phyloP scores from a whole-genome alignment of 2,113 vertebrate species.

The Kryptolebias marmoratus region DNA sequence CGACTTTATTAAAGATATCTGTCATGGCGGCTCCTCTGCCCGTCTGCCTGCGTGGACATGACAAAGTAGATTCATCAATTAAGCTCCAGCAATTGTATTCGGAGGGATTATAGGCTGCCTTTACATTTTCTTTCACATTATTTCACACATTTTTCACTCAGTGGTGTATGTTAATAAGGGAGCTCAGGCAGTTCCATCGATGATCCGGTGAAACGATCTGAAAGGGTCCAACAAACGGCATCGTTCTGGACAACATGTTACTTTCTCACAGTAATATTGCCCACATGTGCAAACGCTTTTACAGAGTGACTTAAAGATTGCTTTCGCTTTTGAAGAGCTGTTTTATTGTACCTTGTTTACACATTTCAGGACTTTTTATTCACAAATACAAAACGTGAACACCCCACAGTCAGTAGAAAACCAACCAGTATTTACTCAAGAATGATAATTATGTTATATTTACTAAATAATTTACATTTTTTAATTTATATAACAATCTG shows the following conservation, averaged over 20 bases:
- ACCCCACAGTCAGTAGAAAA: no score
- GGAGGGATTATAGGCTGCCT: constrained; percentile 57
- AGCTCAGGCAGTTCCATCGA: constrained; percentile 11
- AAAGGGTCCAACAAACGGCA: neutral
- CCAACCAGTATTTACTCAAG: no score
- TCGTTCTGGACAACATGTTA: neutral
- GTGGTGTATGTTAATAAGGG: constrained; percentile 52
- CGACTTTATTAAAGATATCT: constrained; percentile 80
- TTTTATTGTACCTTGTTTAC: neutral
- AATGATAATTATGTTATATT: no score
- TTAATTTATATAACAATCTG: no score
- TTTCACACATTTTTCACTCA: constrained; percentile 67
- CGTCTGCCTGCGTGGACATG: constrained; percentile 61
- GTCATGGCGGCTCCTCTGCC: constrained; percentile 64
- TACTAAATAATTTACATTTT: no score
- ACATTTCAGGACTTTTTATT: no score
- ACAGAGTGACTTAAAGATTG: neutral
- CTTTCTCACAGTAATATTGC: neutral
- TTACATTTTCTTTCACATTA: constrained; percentile 68
- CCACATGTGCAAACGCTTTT: neutral
- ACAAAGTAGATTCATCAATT: constrained; percentile 75
- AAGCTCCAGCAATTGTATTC: constrained; percentile 58
- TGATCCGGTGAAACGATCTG: neutral
- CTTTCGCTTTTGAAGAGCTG: neutral
- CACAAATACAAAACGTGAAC: no score